A percentile compares a stretch with the other conserved stretches of the same genome.
Conservation (phyloP, 2,797 vertebrate genomes). For the Lagocephalus sceleratus region DNA sequence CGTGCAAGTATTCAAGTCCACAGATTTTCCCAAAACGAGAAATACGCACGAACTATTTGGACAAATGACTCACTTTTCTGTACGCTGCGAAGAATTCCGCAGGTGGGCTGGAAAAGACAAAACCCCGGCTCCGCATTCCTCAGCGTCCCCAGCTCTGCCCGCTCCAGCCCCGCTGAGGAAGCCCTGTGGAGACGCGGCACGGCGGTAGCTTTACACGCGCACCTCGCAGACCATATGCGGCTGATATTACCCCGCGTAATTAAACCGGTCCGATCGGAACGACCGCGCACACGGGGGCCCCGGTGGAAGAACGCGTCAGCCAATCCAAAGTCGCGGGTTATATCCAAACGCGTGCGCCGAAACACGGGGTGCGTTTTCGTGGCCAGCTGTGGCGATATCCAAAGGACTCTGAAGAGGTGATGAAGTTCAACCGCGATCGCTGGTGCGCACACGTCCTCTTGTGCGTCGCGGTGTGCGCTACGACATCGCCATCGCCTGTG, state of each 20-base stretch:
- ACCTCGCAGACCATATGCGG: slow-evolving; percentile 31
- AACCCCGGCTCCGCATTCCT: slow-evolving; percentile 71
- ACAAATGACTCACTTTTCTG: slow-evolving; percentile 59
- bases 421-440: slow-evolving; percentile 37
- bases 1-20: neutral
- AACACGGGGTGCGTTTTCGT: neutral
- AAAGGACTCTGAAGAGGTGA: slow-evolving; percentile 16
- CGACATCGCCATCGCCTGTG: slow-evolving; percentile 15
- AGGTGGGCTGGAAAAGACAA: slow-evolving; percentile 55
- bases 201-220: slow-evolving; percentile 21
- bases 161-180: slow-evolving; percentile 46
- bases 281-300: slow-evolving; percentile 4
- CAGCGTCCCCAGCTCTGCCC: slow-evolving; percentile 42
- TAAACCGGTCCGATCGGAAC: slow-evolving; percentile 8
- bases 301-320: neutral
- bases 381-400: slow-evolving; percentile 16
- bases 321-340: neutral
- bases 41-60: neutral
- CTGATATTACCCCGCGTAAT: too few relatives aligned
- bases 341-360: neutral
- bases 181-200: slow-evolving; percentile 30
- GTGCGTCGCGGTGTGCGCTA: slow-evolving; percentile 37
- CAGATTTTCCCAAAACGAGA: too few relatives aligned
- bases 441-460: slow-evolving; percentile 30
- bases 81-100: slow-evolving; percentile 62